Evolutionary conservation across 2,113 vertebrate species (phyloP).

Genomic region (Chiloscyllium plagiosum): DNA sequence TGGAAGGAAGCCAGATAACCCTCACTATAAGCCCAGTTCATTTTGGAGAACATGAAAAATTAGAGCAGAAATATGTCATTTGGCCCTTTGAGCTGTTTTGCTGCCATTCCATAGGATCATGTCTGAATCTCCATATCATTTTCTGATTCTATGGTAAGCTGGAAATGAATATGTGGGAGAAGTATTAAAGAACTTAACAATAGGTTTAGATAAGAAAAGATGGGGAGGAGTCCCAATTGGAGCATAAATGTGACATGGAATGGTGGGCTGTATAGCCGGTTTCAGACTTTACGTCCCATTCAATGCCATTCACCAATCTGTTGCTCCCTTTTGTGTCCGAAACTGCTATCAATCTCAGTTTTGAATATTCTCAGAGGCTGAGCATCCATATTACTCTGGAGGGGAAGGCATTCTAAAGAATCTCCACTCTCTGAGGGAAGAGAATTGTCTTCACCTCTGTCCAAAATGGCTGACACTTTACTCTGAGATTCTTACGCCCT

Average conservation of each 20-base stretch:
- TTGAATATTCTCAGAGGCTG: neutral
- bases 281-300: too few species aligned
- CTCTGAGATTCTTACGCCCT: neutral
- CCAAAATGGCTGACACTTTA: neutral
- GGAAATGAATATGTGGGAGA: too few species aligned
- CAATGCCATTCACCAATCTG: too few species aligned
- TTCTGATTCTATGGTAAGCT: neutral
- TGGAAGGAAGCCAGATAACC: neutral
- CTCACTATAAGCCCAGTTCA: neutral
- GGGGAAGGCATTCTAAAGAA: neutral
- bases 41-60: neutral
- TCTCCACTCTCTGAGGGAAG: neutral
- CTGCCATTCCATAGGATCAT: neutral
- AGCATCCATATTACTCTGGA: neutral
- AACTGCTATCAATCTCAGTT: neutral
- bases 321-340: neutral
- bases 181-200: too few species aligned
- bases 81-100: neutral
- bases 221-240: too few species aligned
- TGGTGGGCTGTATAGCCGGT: too few species aligned
- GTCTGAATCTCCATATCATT: neutral
- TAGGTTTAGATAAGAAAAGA: too few species aligned
- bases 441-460: neutral
- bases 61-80: neutral
- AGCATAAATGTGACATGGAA: too few species aligned